Evolutionary conservation across 2,797 vertebrate species (phyloP), one percentile per base, ranked within the genome.

Genomic region (Darevskia mixta): DNA sequence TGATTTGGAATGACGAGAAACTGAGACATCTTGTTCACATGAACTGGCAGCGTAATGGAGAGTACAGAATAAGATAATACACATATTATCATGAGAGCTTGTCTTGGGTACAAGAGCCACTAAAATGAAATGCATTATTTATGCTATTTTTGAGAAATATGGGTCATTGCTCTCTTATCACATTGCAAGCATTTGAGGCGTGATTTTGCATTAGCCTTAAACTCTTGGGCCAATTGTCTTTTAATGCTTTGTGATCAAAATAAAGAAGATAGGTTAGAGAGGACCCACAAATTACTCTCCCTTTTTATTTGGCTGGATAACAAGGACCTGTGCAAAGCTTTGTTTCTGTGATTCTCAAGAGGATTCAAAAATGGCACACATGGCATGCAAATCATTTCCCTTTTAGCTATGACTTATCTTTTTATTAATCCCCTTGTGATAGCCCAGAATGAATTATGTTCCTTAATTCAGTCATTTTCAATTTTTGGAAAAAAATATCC

Each of bases 61-160:
- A 95, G 55, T 10, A 82, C 2, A 90, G 86, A 91, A 55, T 79
- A 87, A 89, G 66, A 85, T 45, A 89, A 95, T 89, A 77, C n/a
- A 76, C 89, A 76, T 69, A 89, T 92, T 90, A 92, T 45, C 85
- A 25, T 9, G 87, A 86, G 18, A 86, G 23, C 79, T 93, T 93
- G 66, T 91, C 72, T 76, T 49, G 27, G 89, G 66, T 79, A 85
- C 49, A 94, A 89, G 75, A 90, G 71, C 91, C 78, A 89, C 81
- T 91, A 87, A 90, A 61, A 9, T 90, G 25, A 71, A 92, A 88
- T 88, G 76, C 79, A 89, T 91, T 94, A 91, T 91, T 96, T 93
- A 84, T 92, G 80, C 73, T 88, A 61, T 89, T 95, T 96, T 83
- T 89, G 43, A 80, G 92, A 55, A 86, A 93, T 92, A 83, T 89